These are phyloP conservation scores for Drosophila miranda DNA, from an alignment of 1,140 invertebrate genomes.

Conservation along the genomic window DNA sequence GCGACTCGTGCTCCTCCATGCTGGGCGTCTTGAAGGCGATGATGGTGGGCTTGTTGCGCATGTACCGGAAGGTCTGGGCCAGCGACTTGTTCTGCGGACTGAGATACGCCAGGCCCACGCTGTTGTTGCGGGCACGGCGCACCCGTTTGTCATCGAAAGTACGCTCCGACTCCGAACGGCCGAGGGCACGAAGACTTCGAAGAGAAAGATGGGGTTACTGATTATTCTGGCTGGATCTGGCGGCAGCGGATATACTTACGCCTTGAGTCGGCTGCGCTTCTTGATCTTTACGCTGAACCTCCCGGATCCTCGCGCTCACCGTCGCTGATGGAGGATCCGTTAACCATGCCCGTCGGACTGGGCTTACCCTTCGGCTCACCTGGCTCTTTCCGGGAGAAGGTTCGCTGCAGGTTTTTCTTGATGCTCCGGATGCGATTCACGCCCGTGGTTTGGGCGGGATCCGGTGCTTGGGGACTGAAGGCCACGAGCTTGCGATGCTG, in stretches of 20 bases:
- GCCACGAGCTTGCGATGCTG: conserved; percentile 68
- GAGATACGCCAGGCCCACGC: conserved; percentile 87
- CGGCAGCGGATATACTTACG: conserved; percentile 84
- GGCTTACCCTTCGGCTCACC: conserved; percentile 68
- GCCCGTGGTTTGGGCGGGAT: conserved; percentile 21
- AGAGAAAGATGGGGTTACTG: not conserved
- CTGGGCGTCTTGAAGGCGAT: conserved; percentile 92
- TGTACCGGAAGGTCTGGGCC: conserved; percentile 92
- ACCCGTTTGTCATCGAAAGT: conserved; percentile 88
- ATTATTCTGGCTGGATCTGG: not conserved
- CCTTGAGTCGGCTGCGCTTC: conserved; percentile 86
- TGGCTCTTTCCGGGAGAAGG: conserved; percentile 83
- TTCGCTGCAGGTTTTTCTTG: conserved; percentile 83
- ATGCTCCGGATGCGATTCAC: conserved; percentile 82
- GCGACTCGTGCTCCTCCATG: conserved; percentile 86
- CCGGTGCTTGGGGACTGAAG: conserved; percentile 2
- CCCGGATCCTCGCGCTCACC: conserved; percentile 40
- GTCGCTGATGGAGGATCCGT: conserved; percentile 85
- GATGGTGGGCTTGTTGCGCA: conserved; percentile 93
- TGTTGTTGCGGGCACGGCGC: conserved; percentile 85
- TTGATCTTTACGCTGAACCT: conserved; percentile 86
- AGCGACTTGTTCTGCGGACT: conserved; percentile 90
- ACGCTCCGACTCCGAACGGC: conserved; percentile 90
- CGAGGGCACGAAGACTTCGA: conserved; percentile 85
- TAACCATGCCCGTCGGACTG: conserved; percentile 82